Percentiles rank a stretch among this genome's conserved stretches.
These are phyloP conservation scores for Zosterops borbonicus DNA, from an alignment of 2,113 vertebrate species.

Conservation along the genomic window DNA sequence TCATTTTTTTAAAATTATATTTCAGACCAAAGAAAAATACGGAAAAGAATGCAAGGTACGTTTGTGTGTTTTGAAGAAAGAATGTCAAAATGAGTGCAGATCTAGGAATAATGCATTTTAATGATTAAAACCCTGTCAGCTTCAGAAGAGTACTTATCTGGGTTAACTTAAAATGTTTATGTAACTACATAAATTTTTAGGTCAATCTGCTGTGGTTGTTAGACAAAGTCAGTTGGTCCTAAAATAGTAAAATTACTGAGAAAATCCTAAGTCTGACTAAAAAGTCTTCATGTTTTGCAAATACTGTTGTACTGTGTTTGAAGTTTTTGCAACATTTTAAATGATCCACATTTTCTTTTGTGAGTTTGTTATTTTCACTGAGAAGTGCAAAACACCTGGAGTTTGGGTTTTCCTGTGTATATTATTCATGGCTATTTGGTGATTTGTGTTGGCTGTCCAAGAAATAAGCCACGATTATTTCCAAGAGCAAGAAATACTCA, in stretches of 20 bases:
- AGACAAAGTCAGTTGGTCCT: not conserved
- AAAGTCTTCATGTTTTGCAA: not conserved
- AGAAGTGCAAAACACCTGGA: not conserved
- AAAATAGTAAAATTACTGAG: not conserved
- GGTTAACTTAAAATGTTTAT: not conserved
- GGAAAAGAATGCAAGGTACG: constrained; percentile 99
- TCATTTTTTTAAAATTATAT: constrained; percentile 17
- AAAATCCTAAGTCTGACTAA: not conserved
- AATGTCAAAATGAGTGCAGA: not conserved
- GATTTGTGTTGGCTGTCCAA: not conserved
- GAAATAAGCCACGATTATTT: rapidly evolving
- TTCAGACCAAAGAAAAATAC: constrained; percentile 98
- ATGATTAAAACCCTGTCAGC: not conserved
- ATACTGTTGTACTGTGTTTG: not conserved
- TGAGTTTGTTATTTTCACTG: not conserved
- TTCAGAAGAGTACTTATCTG: not conserved
- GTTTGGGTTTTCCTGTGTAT: not conserved
- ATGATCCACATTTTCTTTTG: not conserved
- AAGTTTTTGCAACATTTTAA: not conserved
- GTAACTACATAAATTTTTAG: not conserved
- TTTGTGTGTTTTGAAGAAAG: not conserved
- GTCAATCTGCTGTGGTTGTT: not conserved
- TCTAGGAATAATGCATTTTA: not conserved
- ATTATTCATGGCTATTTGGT: not conserved
- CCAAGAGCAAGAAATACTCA: not conserved